phyloP scores from a whole-genome alignment of 2,797 vertebrate genomes.

The Sarcoramphus papa region DNA sequence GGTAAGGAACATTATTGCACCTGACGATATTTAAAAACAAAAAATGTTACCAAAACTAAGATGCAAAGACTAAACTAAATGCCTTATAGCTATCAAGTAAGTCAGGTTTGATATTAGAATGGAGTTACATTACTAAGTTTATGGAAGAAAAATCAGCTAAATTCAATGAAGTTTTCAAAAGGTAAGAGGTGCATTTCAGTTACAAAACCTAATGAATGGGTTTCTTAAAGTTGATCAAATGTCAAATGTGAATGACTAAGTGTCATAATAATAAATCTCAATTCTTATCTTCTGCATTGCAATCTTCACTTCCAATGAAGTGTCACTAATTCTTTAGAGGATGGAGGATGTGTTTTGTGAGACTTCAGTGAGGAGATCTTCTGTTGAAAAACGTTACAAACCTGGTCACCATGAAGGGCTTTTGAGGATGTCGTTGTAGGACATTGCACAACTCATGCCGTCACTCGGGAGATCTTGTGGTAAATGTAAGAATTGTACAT shows the following conservation, averaged over 20 bases:
- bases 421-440: neutral
- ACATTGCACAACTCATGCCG: neutral
- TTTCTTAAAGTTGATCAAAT: neutral
- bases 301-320: neutral
- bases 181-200: neutral
- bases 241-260: neutral
- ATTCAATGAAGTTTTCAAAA: neutral
- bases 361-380: neutral
- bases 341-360: neutral
- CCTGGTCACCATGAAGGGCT: neutral
- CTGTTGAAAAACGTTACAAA: neutral
- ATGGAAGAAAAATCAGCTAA: neutral
- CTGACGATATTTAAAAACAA: accelerated
- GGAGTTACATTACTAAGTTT: neutral
- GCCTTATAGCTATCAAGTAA: neutral
- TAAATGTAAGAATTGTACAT: neutral
- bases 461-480: neutral
- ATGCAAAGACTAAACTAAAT: neutral
- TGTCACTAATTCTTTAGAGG: neutral
- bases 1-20: neutral
- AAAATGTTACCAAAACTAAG: neutral
- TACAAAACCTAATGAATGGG: neutral
- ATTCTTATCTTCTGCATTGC: neutral
- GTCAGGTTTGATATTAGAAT: neutral
- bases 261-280: neutral